Evolutionary conservation across 1,140 invertebrate genomes (phyloP), one percentile per base, ranked within the genome.

Genomic region (Cataglyphis hispanica): DNA sequence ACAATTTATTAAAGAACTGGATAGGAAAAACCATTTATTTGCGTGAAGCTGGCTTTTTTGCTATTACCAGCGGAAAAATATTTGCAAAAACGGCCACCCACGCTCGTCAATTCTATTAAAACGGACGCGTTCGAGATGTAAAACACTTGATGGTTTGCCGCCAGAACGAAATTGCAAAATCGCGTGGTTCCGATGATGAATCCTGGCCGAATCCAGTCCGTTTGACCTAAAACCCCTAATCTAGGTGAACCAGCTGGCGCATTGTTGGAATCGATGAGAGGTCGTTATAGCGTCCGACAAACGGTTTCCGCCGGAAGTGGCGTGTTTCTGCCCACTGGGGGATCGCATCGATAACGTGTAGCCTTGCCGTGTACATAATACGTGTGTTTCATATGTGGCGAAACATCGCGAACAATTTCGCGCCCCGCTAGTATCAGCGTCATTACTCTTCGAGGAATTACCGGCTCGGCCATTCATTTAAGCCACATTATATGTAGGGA

Each of bases 141-240:
- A 69, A 67, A 22, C 46, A 10, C 63, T 34, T 31, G 11, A 27
- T 16, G 75, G 11, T 64, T 8, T 72, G 63, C 53, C 56, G 40
- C 31, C 56, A 43, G 34, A 43, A 43, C 50, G 46, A 84, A 86
- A 56, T 86, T 53, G 43, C 84, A 16, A 34, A 60, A 70, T 69
- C 75, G 60, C 74, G 74, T 81, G 43, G 60, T 58, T 63, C 50
- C 61, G n/a, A n/a, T 13, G 43, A 87, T 64, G 63, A 56, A 84
- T 86, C 60, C 60, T 63, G 66, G 76, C 46, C 56, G 70, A 40
- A 76, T 34, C 61, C 27, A 60, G 22, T 69, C 53, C 34, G 46
- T 69, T 56, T 74, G 85, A 89, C 89, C 89, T 76, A 66, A 83
- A 89, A 85, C 81, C 69, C 56, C 2, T 31, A 85, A 85, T 87